Conservation (phyloP, 2,797 vertebrate species). For the Dromococcyx pavoninus region DNA sequence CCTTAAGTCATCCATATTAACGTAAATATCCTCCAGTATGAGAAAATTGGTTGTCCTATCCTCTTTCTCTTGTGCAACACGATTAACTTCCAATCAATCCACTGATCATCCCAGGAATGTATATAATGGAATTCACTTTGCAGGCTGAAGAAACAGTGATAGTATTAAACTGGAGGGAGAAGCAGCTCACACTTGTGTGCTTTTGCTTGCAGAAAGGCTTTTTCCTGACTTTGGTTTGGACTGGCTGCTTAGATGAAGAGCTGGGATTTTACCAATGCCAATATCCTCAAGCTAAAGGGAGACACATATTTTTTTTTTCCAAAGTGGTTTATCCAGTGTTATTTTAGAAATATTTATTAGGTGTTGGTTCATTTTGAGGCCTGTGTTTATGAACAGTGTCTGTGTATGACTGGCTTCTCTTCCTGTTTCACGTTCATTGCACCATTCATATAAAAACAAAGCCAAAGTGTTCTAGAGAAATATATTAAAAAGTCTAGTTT, state of each 20-base stretch:
- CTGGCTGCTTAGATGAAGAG: neutral
- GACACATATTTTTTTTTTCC: neutral
- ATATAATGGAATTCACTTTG: neutral
- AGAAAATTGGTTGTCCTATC: neutral
- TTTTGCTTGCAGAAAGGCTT: neutral
- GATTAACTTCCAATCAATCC: neutral
- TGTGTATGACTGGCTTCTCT: neutral
- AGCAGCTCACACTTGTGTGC: neutral
- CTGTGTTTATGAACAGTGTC: neutral
- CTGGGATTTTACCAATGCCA: neutral
- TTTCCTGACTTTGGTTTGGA: neutral
- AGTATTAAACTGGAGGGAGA: neutral
- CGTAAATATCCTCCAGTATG: neutral
- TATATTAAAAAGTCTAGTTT: neutral
- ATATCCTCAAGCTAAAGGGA: neutral
- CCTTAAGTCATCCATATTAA: neutral
- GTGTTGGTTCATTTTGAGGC: neutral
- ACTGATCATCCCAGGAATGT: neutral
- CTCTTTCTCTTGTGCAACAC: neutral
- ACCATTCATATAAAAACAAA: neutral
- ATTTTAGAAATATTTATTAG: slow-evolving; percentile 4
- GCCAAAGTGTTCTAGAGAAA: neutral
- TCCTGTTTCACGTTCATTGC: neutral
- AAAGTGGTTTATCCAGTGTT: neutral
- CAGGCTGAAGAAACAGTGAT: neutral